Evolutionary conservation across 2,797 vertebrate genomes (phyloP).

Genomic region (Uromys caudimaculatus): DNA sequence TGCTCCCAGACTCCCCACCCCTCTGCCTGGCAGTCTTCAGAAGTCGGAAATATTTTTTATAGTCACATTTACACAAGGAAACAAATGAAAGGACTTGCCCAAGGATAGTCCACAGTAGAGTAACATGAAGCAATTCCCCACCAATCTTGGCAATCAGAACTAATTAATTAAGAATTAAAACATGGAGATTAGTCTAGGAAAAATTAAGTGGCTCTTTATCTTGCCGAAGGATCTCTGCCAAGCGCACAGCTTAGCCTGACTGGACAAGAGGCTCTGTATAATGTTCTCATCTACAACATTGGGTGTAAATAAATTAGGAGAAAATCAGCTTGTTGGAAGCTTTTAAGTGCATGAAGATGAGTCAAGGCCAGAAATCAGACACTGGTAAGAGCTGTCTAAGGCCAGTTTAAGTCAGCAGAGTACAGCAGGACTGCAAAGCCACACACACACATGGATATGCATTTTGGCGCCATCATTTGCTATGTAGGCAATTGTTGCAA

Average conservation of each 20-base stretch:
- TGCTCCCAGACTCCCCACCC: neutral
- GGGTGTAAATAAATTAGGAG: neutral
- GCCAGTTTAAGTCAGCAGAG: neutral
- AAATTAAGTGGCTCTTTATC: conserved; percentile 11
- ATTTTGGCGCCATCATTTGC: neutral
- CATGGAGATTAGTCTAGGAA: neutral
- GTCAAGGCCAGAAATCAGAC: neutral
- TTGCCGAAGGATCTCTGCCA: neutral
- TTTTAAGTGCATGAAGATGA: neutral
- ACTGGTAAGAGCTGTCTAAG: neutral
- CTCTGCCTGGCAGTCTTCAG: neutral
- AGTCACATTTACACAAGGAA: neutral
- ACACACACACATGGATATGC: accelerated
- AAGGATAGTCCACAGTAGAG: neutral
- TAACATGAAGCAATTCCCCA: neutral
- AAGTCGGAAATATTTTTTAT: neutral
- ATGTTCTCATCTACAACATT: neutral
- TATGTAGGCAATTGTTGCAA: neutral
- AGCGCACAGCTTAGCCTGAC: neutral
- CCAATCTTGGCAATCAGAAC: neutral
- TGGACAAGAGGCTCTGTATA: neutral
- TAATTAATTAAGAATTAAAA: conserved; percentile 51
- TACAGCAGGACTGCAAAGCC: neutral
- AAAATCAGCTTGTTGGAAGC: neutral
- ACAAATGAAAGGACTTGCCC: neutral